Conservation (phyloP, 2,888 invertebrate species). For the Pantelozetes paolii region DNA sequence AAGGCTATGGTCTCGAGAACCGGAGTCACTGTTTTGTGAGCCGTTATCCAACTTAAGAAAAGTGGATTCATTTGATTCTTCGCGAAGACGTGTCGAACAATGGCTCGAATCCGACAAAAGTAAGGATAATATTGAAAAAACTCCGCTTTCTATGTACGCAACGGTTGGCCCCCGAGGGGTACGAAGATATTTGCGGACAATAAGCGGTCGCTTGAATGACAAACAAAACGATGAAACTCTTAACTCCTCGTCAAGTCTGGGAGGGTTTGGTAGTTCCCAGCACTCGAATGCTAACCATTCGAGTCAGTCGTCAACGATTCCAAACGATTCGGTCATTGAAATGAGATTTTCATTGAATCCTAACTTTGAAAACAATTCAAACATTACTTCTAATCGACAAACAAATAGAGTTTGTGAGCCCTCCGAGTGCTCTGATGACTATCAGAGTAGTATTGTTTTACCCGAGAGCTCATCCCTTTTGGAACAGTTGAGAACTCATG, state of each 20-base stretch:
- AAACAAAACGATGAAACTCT: neutral
- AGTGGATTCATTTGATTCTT: conserved; percentile 3
- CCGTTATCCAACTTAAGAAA: neutral
- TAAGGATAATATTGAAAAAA: conserved; percentile 37
- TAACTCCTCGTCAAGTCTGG: neutral
- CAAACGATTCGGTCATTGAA: conserved; percentile 37
- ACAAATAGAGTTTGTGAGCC: neutral
- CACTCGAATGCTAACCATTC: neutral
- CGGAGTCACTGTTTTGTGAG: neutral
- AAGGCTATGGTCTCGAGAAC: conserved; percentile 14
- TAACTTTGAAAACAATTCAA: conserved; percentile 3
- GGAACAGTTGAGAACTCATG: conserved; percentile 47
- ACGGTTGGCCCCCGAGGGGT: conserved; percentile 38
- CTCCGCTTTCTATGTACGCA: conserved; percentile 41
- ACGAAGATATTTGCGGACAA: conserved; percentile 38
- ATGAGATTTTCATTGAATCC: conserved; percentile 33
- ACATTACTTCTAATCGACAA: neutral
- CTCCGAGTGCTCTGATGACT: conserved; percentile 11
- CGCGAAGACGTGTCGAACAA: conserved; percentile 46
- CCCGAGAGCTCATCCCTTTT: conserved; percentile 45
- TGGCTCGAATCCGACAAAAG: conserved; percentile 45
- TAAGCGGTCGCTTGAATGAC: conserved; percentile 17
- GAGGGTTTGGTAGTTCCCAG: neutral
- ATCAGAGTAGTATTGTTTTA: conserved; percentile 29
- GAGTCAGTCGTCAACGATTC: conserved; percentile 13